Conservation (phyloP, 2,888 invertebrate genomes). For the Macrophya annulata region DNA sequence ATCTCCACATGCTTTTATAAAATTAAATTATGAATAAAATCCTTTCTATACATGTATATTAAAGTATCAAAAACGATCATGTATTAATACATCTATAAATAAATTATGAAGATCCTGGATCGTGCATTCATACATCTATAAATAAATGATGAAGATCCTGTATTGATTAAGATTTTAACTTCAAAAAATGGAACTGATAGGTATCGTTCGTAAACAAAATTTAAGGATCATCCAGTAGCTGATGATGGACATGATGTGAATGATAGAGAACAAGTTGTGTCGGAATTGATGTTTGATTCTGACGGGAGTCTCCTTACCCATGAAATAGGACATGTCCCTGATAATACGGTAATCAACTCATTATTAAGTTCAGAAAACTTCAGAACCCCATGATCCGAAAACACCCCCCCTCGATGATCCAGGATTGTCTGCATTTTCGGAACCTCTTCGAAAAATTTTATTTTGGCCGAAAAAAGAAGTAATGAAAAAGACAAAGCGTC, state of each 20-base stretch:
- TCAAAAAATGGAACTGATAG: background rate
- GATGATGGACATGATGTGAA: constrained; percentile 22
- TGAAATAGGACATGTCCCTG: background rate
- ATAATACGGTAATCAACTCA: background rate
- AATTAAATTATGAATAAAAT: background rate
- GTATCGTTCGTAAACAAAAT: background rate
- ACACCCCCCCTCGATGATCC: constrained; percentile 5
- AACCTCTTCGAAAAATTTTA: constrained; percentile 17
- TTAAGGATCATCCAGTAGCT: background rate
- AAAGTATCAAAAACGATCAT: background rate
- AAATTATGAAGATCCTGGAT: no score
- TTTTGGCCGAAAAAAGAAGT: background rate
- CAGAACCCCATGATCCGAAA: background rate
- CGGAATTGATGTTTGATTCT: background rate
- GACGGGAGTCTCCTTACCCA: background rate
- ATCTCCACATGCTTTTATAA: background rate
- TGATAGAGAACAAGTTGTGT: constrained; percentile 14
- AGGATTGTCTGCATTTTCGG: background rate
- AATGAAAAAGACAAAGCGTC: background rate
- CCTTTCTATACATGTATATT: constrained; percentile 6
- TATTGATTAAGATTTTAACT: background rate
- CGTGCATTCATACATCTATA: no score
- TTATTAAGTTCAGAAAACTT: background rate
- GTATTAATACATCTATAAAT: background rate
- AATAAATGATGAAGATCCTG: background rate